Percentiles rank a stretch among this genome's conserved stretches.
phyloP scores from a whole-genome alignment of 2,888 invertebrate genomes.

The Callosobruchus maculatus region DNA sequence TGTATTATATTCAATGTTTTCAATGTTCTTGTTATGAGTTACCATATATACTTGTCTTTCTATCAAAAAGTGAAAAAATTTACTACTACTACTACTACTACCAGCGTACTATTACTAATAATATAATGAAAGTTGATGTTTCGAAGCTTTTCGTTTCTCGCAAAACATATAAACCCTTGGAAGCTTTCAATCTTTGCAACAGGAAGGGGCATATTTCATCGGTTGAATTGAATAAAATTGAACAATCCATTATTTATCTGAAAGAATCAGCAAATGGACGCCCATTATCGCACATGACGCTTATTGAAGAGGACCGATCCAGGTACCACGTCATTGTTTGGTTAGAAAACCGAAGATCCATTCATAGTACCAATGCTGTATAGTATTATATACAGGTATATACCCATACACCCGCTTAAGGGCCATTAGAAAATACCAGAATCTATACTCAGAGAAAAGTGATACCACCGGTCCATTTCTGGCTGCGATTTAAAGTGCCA shows the following conservation, averaged over 20 bases:
- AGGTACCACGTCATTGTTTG: not conserved
- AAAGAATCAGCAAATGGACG: not conserved
- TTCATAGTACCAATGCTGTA: not conserved
- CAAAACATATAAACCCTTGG: too few species aligned
- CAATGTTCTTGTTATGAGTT: too few species aligned
- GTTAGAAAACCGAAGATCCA: not conserved
- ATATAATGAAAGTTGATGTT: too few species aligned
- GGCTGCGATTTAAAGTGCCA: too few species aligned
- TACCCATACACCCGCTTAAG: not conserved
- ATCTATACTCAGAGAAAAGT: not conserved
- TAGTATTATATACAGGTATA: not conserved
- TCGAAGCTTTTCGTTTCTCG: too few species aligned
- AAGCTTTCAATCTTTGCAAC: not conserved
- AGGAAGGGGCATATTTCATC: not conserved
- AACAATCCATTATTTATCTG: not conserved
- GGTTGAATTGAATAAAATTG: not conserved
- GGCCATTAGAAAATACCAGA: not conserved
- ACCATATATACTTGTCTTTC: too few species aligned
- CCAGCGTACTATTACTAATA: too few species aligned
- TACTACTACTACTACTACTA: too few species aligned
- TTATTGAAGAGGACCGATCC: not conserved
- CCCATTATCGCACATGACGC: not conserved
- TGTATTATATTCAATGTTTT: too few species aligned
- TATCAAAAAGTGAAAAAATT: too few species aligned
- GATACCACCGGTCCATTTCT: too few species aligned